These are phyloP conservation scores for Taenioides sp. DNA, from an alignment of 2,797 vertebrate genomes.

Conservation along the genomic window DNA sequence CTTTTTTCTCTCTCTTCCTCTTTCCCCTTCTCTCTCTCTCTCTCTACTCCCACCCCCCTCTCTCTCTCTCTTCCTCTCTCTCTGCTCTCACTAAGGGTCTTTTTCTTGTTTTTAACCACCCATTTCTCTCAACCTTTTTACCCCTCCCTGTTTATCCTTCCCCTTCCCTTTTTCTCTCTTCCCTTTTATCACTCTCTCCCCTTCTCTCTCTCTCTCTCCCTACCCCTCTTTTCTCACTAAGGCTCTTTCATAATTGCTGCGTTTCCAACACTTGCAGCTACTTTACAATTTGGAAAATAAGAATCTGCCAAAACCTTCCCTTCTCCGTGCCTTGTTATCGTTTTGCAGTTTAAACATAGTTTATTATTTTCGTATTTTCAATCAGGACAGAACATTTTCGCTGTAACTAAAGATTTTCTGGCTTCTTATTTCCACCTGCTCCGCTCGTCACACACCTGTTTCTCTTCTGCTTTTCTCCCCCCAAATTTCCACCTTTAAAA, in stretches of 20 bases:
- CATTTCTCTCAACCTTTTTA: no score
- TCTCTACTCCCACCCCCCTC: background rate
- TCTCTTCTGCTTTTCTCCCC: background rate
- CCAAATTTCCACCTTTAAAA: background rate
- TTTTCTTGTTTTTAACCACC: slow-evolving; percentile 16
- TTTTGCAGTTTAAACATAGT: background rate
- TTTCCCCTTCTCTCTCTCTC: no score
- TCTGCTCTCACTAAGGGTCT: slow-evolving; percentile 21
- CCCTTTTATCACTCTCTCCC: background rate
- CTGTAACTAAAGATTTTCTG: slow-evolving; percentile 13
- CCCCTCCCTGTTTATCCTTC: background rate
- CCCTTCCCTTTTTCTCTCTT: background rate
- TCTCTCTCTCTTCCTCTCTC: background rate
- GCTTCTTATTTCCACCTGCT: slow-evolving; percentile 22
- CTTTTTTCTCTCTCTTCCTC: background rate
- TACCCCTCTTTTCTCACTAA: background rate
- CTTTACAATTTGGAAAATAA: background rate
- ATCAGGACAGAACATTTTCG: background rate
- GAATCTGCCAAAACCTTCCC: background rate
- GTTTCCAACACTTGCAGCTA: slow-evolving; percentile 33
- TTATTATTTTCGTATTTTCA: background rate
- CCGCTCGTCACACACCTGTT: slow-evolving; percentile 4
- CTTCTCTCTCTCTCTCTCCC: background rate
- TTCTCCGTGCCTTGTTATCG: background rate
- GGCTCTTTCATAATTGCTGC: slow-evolving; percentile 71